Evolutionary conservation across 2,113 vertebrate genomes (phyloP).

Genomic region (Gambusia holbrooki): DNA sequence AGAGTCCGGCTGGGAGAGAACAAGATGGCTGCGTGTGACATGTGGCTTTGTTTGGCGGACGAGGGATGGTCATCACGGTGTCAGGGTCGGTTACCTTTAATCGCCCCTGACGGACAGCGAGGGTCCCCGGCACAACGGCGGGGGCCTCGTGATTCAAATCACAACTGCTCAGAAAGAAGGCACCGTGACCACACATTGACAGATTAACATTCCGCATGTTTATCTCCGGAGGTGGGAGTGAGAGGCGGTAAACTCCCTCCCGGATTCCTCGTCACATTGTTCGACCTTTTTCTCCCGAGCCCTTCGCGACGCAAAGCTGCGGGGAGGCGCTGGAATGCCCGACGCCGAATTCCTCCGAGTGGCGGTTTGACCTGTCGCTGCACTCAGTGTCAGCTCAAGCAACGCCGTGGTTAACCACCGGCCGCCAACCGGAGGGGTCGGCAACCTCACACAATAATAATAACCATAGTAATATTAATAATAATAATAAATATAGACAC

Average conservation of each 20-base stretch:
- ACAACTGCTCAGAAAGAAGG: conserved; percentile 68
- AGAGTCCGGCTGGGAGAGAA: conserved; percentile 70
- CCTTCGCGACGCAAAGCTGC: conserved; percentile 68
- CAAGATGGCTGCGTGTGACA: conserved; percentile 77
- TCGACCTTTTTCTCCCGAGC: conserved; percentile 50
- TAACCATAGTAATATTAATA: too few species aligned
- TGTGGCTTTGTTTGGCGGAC: conserved; percentile 75
- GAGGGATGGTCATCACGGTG: conserved; percentile 78
- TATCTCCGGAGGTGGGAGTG: conserved; percentile 67
- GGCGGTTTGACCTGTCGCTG: conserved; percentile 76
- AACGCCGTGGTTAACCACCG: conserved; percentile 73
- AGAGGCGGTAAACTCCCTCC: conserved; percentile 55
- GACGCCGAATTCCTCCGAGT: conserved; percentile 74
- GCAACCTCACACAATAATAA: too few species aligned
- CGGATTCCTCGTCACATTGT: conserved; percentile 74
- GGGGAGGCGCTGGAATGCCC: conserved; percentile 71
- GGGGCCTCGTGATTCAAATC: conserved; percentile 79
- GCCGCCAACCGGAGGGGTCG: conserved; percentile 64
- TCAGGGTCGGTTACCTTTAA: conserved; percentile 78
- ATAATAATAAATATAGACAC: too few species aligned
- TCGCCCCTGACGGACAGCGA: conserved; percentile 70
- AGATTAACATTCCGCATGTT: conserved; percentile 82
- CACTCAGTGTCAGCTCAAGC: conserved; percentile 70
- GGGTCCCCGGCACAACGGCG: conserved; percentile 58
- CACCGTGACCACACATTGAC: conserved; percentile 80